A percentile compares a stretch with the other conserved stretches of the same genome.
Conservation (phyloP, 2,888 invertebrate species). For the Cataglyphis rosenhaueri region DNA sequence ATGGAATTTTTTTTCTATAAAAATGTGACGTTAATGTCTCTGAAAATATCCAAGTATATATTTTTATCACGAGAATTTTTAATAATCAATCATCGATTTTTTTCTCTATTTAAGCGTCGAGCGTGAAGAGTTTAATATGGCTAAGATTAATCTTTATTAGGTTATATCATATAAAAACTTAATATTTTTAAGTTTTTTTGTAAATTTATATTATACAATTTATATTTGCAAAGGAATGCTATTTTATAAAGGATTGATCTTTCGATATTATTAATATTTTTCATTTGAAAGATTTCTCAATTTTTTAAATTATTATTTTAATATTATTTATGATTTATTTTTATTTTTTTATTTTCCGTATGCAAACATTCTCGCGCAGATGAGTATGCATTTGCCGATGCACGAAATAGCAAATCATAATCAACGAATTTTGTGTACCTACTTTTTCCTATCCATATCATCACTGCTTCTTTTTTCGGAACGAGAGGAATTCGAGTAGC, state of each 20-base stretch:
- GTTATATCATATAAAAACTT: neutral
- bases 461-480: slow-evolving; percentile 18
- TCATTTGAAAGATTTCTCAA: neutral
- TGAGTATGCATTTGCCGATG: neutral
- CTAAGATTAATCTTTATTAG: neutral
- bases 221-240: neutral
- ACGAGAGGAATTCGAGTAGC: slow-evolving; percentile 63
- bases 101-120: neutral
- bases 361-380: neutral
- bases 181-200: neutral
- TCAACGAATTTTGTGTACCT: slow-evolving; percentile 8
- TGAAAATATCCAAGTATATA: slow-evolving; percentile 54
- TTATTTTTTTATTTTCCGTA: neutral
- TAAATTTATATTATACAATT: neutral
- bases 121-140: neutral
- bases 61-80: slow-evolving; percentile 31
- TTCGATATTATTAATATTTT: slow-evolving; percentile 2
- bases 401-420: slow-evolving; percentile 33
- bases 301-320: neutral
- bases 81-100: slow-evolving; percentile 20
- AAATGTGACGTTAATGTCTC: slow-evolving; percentile 60
- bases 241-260: neutral
- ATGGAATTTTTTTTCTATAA: slow-evolving; percentile 59
- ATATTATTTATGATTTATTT: neutral
- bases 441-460: slow-evolving; percentile 1